A percentile compares a stretch with the other conserved stretches of the same genome.
Conservation (phyloP, 2,113 vertebrate genomes). For the Protobothrops flavoviridis region DNA sequence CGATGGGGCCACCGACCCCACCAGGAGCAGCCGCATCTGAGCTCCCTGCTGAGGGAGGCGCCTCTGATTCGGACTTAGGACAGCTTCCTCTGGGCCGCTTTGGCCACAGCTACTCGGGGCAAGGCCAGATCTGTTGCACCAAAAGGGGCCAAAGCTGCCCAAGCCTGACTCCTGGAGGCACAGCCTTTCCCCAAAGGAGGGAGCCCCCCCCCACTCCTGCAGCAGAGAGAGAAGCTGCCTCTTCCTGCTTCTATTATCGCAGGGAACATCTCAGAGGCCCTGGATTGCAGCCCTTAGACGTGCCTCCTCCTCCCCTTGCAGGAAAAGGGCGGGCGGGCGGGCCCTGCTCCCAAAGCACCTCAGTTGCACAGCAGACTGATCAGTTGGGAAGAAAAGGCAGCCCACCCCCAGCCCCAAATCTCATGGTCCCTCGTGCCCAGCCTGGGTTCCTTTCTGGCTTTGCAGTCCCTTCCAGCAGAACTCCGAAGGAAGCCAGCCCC, state of each 20-base stretch:
- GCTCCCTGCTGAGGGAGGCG: not conserved
- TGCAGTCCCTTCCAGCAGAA: not conserved
- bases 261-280: constrained; percentile 57
- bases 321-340: no score
- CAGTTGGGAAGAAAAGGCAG: not conserved
- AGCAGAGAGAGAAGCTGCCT: constrained; percentile 49
- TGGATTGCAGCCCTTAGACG: constrained; percentile 40
- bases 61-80: not conserved
- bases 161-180: not conserved
- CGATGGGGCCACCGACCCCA: not conserved
- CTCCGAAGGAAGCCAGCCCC: not conserved
- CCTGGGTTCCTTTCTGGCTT: not conserved
- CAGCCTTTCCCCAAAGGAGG: constrained; percentile 32
- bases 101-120: not conserved
- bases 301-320: not conserved
- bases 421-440: not conserved
- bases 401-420: no score
- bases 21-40: not conserved
- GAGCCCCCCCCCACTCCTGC: constrained; percentile 33
- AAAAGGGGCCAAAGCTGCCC: not conserved
- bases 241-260: constrained; percentile 66
- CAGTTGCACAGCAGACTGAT: not conserved
- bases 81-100: not conserved
- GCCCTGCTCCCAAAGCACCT: not conserved
- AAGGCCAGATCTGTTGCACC: not conserved